Evolutionary conservation across 1,140 invertebrate genomes (phyloP), one percentile per base, ranked within the genome.

Genomic region (Atta colombica): DNA sequence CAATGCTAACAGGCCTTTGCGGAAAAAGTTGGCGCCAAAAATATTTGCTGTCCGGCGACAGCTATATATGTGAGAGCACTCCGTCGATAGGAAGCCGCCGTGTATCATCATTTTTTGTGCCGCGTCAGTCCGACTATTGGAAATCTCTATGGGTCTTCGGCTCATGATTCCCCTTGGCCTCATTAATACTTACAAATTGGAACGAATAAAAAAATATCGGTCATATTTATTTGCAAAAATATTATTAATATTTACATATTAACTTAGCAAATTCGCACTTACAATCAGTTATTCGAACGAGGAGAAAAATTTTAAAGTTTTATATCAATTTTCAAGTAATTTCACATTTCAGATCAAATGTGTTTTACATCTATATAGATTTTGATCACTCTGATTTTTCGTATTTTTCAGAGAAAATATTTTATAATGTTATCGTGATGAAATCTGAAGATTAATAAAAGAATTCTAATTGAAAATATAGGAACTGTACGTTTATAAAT

Each of bases 21-120:
- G 89, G 90, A 88, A 92, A 92, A 92, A 92, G 86, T 90, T 91
- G 92, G 93, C 93, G 93, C 92, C 93, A 92, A 94, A 94, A 93
- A 94, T 91, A 93, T 93, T 94, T 93, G 88, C 91, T 72, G 87
- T 91, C 88, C 90, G 87, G 85, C 89, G 89, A 78, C 87, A 77
- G 87, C 74, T 89, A 89, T 89, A 87, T 89, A 77, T 60, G 78
- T 68, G 85, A 90, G 85, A 74, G 89, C 85, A 58, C 78, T 90
- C n/a, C 25, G 21, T 39, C 77, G 85, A 90, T 87, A 87, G 85
- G 82, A 78, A 45, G 31, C 82, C 58, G 72, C 21, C 72, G 45
- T 35, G 60, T 77, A 66, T 12, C 31, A 61, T 85, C 63, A 72
- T 78, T 85, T 85, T 45, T 85, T 58, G 21, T 78, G 21, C 35